Conservation (phyloP, 2,113 vertebrate genomes). For the Dromas ardeola region DNA sequence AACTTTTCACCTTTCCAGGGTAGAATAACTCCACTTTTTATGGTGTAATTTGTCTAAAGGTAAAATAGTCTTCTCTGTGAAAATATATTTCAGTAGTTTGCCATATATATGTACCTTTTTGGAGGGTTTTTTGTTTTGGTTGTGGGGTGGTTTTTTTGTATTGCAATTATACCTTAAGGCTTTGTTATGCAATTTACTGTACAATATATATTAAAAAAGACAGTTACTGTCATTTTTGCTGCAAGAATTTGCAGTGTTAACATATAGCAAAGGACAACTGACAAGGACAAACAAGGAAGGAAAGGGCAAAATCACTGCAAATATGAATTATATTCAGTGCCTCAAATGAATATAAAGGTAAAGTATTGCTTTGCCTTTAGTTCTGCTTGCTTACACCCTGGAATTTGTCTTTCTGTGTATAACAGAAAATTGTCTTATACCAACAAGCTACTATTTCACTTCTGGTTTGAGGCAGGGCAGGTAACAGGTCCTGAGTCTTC, state of each 20-base stretch:
- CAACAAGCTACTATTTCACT: neutral
- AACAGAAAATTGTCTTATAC: neutral
- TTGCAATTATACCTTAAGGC: constrained; percentile 21
- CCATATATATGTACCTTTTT: neutral
- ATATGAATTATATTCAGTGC: neutral
- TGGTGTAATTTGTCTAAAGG: neutral
- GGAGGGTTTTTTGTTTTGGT: neutral
- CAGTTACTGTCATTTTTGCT: constrained; percentile 37
- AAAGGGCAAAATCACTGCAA: neutral
- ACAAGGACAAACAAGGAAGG: neutral
- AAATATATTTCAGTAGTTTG: neutral
- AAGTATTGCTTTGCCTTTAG: neutral
- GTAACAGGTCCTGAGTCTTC: neutral
- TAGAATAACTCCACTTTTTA: neutral
- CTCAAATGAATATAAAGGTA: neutral
- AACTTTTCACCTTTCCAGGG: neutral
- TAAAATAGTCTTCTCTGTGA: neutral
- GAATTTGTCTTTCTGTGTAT: neutral
- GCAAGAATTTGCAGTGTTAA: neutral
- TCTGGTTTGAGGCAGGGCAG: neutral
- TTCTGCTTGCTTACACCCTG: neutral
- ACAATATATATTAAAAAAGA: constrained; percentile 13
- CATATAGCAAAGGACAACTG: neutral
- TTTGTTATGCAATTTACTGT: constrained; percentile 11
- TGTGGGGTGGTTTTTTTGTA: neutral